Base-by-base conservation (phyloP, 2,888 invertebrate genomes). In the Opisthograptis luteolata region DNA sequence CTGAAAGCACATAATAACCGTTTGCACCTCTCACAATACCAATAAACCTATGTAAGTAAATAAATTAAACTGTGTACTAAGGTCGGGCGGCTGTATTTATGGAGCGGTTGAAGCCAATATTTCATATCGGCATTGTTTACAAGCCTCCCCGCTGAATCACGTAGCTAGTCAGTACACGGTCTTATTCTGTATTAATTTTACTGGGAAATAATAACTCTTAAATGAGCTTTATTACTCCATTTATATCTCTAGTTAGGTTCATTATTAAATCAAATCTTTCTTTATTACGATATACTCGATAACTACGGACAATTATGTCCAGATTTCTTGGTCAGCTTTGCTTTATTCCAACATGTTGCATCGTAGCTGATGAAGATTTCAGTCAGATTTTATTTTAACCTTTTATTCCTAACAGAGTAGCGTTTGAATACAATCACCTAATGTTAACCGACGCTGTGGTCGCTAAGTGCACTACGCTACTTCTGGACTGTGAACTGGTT, bases 101-200 rank as follows among this genome's bases (percentile, higher is more conserved):
- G 60, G 64, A 58, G 56, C 63, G 67, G 68, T 71, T 75, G 76
- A 76, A 71, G 73, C 62, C 70, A 63, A 68, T 81, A 80, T 77
- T 73, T 80, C 78, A 81, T 74, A 73, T 67, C 68, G 68, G 73
- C 70, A 78, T 81, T 81, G 80, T 79, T 75, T 75, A 75, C 71
- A 70, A 58, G 71, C 70, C 55, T 68, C 60, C 63, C 67, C 61
- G 64, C 60, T 70, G 72, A 75, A 72, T 71, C 76, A 76, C 67
- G 70, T 64, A 68, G 62, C 66, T 67, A 65, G 50, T 51, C 50
- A 64, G 55, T 51, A 68, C 64, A 71, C 68, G 65, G 68, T 69
- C 64, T 61, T 61, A 47, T 68, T 70, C 65, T 19, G 24, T 51
- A 45, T 51, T 51, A 51, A 51, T 51, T 51, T 51, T 45, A 44